phyloP scores from a whole-genome alignment of 2,888 invertebrate species.

The Ochropacha duplaris region DNA sequence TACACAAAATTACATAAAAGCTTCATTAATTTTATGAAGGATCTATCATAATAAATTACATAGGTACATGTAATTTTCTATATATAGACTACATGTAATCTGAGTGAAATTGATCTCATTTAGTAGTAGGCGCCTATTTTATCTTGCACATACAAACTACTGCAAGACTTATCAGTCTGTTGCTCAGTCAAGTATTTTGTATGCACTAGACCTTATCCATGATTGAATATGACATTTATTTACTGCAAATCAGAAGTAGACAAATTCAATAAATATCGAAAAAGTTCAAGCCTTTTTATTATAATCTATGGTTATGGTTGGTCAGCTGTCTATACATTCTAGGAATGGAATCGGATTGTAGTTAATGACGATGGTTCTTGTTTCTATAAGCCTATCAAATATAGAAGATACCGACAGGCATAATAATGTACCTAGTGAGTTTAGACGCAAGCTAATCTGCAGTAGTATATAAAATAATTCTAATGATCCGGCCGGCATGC shows the following conservation, averaged over 20 bases:
- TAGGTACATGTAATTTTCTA: slow-evolving; percentile 31
- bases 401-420: slow-evolving; percentile 41
- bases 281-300: neutral
- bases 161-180: slow-evolving; percentile 15
- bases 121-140: neutral
- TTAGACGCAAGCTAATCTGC: slow-evolving; percentile 63
- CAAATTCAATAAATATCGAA: no score
- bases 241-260: slow-evolving; percentile 9
- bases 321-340: neutral
- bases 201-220: neutral
- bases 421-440: slow-evolving; percentile 44
- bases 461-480: slow-evolving; percentile 63
- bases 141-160: slow-evolving; percentile 18
- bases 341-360: neutral
- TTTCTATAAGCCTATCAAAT: slow-evolving; percentile 18
- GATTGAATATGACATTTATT: slow-evolving; percentile 10
- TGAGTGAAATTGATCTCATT: neutral
- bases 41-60: slow-evolving; percentile 36
- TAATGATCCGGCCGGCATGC: slow-evolving; percentile 72
- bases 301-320: neutral
- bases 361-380: neutral
- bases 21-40: slow-evolving; percentile 37
- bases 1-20: slow-evolving; percentile 50
- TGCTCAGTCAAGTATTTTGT: neutral
- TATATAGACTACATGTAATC: slow-evolving; percentile 16